Percentiles rank a stretch among this genome's conserved stretches.
Evolutionary conservation across 2,888 invertebrate genomes (phyloP).

Genomic region (Nomada fucata): DNA sequence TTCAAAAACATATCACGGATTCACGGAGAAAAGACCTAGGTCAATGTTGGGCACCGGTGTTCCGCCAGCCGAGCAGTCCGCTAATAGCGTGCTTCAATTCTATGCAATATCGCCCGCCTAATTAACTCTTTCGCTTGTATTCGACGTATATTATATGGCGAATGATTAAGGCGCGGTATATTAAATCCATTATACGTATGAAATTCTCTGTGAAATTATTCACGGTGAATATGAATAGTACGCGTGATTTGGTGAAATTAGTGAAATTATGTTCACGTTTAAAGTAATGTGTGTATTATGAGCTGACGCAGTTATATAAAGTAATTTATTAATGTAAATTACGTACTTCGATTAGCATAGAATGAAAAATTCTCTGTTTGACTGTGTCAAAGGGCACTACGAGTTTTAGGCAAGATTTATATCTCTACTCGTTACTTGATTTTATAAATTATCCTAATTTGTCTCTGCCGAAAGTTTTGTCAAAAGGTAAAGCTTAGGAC

Average conservation of each 20-base stretch:
- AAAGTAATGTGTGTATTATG: no score
- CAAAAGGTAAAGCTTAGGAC: no score
- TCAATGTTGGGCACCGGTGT: background rate
- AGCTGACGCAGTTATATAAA: no score
- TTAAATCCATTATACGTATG: conserved; percentile 5
- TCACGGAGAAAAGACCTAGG: conserved; percentile 3
- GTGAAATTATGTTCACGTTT: background rate
- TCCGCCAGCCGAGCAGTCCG: background rate
- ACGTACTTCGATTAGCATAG: no score
- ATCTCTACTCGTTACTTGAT: no score
- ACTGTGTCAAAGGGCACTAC: no score
- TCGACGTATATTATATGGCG: background rate
- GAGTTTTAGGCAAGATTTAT: no score
- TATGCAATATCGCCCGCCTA: conserved; percentile 2
- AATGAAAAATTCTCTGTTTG: no score
- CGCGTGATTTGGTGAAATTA: no score
- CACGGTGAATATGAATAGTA: background rate
- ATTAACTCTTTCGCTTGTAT: conserved; percentile 21
- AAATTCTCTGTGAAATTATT: background rate
- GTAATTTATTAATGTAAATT: no score
- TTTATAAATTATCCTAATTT: no score
- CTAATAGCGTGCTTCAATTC: conserved; percentile 25
- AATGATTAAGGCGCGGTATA: background rate
- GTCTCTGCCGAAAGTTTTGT: no score
- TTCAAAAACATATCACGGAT: conserved; percentile 8